Evolutionary conservation across 1,140 invertebrate species (phyloP).

Genomic region (Rhynchophorus ferrugineus): DNA sequence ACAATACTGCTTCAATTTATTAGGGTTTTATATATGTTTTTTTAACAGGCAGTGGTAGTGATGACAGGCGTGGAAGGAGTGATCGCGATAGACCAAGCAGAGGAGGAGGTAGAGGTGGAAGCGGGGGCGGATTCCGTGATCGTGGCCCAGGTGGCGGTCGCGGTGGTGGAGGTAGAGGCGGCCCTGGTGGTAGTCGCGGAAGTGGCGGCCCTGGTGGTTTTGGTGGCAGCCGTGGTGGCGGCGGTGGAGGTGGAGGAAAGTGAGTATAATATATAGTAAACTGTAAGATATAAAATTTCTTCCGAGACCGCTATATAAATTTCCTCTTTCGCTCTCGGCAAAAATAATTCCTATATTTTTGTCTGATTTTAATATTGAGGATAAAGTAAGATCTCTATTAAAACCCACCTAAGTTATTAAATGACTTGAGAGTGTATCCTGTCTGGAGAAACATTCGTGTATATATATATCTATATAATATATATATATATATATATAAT

Average conservation of each 20-base stretch:
- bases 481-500: background rate
- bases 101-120: slow-evolving; percentile 38
- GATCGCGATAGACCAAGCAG: slow-evolving; percentile 18
- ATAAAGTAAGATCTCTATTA: slow-evolving; percentile 29
- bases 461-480: too few relatives aligned
- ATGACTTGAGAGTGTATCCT: slow-evolving; percentile 33
- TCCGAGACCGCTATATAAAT: too few relatives aligned
- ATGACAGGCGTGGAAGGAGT: slow-evolving; percentile 16
- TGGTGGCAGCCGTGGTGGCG: slow-evolving; percentile 30
- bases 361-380: slow-evolving; percentile 25
- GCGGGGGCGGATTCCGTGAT: slow-evolving; percentile 34
- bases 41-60: slow-evolving; percentile 11
- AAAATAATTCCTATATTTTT: slow-evolving; percentile 13
- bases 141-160: slow-evolving; percentile 39
- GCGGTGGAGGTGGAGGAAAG: slow-evolving; percentile 22
- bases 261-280: too few relatives aligned
- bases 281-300: too few relatives aligned
- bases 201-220: slow-evolving; percentile 35
- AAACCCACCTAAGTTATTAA: slow-evolving; percentile 27
- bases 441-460: slow-evolving; percentile 38
- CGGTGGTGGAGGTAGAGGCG: slow-evolving; percentile 37
- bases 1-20: background rate
- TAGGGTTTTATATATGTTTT: slow-evolving; percentile 22
- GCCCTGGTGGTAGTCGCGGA: slow-evolving; percentile 40
- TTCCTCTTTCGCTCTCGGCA: slow-evolving; percentile 19